Base-by-base conservation (phyloP, 2,113 vertebrate genomes). In the Notechis scutatus region DNA sequence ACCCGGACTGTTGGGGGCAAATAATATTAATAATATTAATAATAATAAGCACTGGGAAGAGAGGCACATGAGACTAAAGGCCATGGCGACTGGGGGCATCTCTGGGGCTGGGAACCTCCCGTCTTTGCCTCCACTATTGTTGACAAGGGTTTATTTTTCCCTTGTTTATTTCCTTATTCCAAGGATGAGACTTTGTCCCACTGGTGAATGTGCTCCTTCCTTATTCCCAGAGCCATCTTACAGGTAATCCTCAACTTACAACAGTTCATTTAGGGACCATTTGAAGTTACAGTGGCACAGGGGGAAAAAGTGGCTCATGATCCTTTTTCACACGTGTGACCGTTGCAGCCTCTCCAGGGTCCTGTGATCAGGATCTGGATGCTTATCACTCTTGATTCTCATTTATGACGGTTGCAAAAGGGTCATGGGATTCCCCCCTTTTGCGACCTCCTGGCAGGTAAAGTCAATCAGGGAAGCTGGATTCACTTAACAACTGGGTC, bases 191-290 rank as follows among this genome's bases (percentile, higher is more conserved):
- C 87, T 87, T 56, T 34, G 34, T 15, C 55, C 26, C 39, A 88
- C 39, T 20, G 11, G 20, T 34, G 21, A 50, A 81, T 81, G 2
- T 34, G 14, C 4, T 55, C 29, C 3, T 8, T 81, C 87, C 34
- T 92, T 85, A 94, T 34, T 93, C 85, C 59, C 92, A 86, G 24
- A 34, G 94, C 85, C 12, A 93, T 94, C 94, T 93, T 97, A 15
- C 29, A n/a, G 12, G 12, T 69, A 69, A 69, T 15, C 29, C 4
- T 69, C 61, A 69, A n/a, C 1, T 69, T 69, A 69, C 57, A 26
- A 59, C 24, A 26, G 21, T 59, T 26, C 23, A 26, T 59, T 59
- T 59, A 24, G 57, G 3, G 24, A 59, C 23, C 57, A 59, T n/a
- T 69, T 69, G 61, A n/a, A n/a, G 29, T 14, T 64, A 64, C 26